Base-by-base conservation (phyloP, 2,888 invertebrate species). In the Alviniconcha strummeri region DNA sequence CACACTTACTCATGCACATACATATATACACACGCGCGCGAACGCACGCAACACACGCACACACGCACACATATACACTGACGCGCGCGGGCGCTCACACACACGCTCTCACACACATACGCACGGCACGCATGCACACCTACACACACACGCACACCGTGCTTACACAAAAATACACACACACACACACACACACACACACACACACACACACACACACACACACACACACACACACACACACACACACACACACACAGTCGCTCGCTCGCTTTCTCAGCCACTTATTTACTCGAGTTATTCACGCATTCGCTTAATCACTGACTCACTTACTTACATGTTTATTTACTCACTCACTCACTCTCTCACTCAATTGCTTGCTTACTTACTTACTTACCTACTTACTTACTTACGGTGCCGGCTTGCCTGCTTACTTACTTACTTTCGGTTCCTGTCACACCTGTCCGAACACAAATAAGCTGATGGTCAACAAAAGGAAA, bases 191-290 rank as follows among this genome's bases (percentile, higher is more conserved):
- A 17, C 17, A 69, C 15, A 6, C 6, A 17, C 52, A 74, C 74
- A 52, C 74, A 74, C 74, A 74, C 74, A 74, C 52, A 74, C 74
- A 74, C 74, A 74, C 74, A 52, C 74, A 52, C 52, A 52, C 74
- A 74, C 74, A 52, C 74, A 74, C 52, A 74, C 36, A 74, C 19
- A 52, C 52, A 74, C 52, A 74, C 74, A 74, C 19, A 74, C 52
- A 74, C 74, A 74, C 74, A 74, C 36, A 74, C 36, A 52, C 36
- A 74, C 52, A 74, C 36, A 74, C 1, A 8, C 54, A 6, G 1
- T 17, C 15, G 76, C 52, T 76, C 55, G 19, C 19, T n/a, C 11
- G 9, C 19, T 55, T 56, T 17, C 19, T 15, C 6, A n/a, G 57
- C 7, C 56, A 17, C 9, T 76, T 55, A 76, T 55, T 15, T 13